phyloP scores from a whole-genome alignment of 2,797 vertebrate species.

The Clamator glandarius region DNA sequence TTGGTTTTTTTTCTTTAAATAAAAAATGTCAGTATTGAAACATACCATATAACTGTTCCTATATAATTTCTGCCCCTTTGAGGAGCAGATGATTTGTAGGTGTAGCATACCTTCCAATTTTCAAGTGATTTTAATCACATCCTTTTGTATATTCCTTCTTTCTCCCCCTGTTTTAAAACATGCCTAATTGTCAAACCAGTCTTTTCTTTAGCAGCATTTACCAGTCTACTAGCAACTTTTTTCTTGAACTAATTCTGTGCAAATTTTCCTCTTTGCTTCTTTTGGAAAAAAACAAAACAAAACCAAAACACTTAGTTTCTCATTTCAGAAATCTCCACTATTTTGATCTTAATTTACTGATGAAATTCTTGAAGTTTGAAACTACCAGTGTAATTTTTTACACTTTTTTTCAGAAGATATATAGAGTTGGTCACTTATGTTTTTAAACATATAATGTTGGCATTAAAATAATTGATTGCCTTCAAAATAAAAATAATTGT shows the following conservation, averaged over 20 bases:
- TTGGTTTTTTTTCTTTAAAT: background rate
- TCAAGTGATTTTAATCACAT: background rate
- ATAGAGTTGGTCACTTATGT: background rate
- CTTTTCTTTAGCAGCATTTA: background rate
- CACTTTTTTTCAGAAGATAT: background rate
- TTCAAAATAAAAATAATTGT: background rate
- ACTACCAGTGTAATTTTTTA: background rate
- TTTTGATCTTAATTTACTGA: background rate
- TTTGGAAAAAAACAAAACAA: background rate
- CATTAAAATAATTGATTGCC: background rate
- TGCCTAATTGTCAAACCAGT: background rate
- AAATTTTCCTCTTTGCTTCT: background rate
- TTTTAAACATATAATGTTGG: background rate
- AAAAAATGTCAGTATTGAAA: background rate
- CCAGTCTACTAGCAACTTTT: background rate
- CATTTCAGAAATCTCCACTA: background rate
- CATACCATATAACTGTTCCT: background rate
- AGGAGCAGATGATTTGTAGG: background rate
- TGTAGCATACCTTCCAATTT: background rate
- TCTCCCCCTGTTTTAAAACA: background rate
- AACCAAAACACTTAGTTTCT: no score
- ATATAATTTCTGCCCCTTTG: background rate
- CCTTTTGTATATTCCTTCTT: background rate
- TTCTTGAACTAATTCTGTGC: background rate
- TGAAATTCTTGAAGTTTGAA: background rate